Base-by-base conservation (phyloP, 2,797 vertebrate species). In the Momotus momota region DNA sequence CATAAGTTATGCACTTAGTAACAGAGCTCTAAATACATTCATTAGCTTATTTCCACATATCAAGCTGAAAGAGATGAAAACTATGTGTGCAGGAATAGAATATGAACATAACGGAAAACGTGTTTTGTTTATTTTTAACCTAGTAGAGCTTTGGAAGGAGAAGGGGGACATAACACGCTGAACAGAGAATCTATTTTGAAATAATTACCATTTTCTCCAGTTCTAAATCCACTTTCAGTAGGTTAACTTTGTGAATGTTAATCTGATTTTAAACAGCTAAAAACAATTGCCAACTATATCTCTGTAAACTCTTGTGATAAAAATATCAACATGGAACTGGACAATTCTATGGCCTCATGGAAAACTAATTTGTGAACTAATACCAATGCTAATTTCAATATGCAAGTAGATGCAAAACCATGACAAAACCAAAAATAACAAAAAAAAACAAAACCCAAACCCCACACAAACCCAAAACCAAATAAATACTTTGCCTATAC, bases 201-300 rank as follows among this genome's bases (percentile, higher is more conserved):
- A 82, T 67, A 70, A 84, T 62, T 26, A 35, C 19, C 0, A 12
- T 78, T 65, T 89, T 89, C 26, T 85, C 48, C 52, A 67, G 64
- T 33, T 96, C 69, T 67, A 73, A 70, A 92, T 23, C 33, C 5
- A 67, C 57, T 88, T 89, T 71, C 67, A 80, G 43, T n/a, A 84
- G 67, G 41, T 65, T 90, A 78, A 69, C 41, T 71, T 45, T 41
- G 25, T 46, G 48, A 87, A 67, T 7, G 11, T 6, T 29, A 82
- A 93, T 54, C 33, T 41, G 45, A 74, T 82, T 84, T 84, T 62
- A 62, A 92, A 79, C 35, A 83, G 33, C 29, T 86, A 90, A 74
- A 78, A 31, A 22, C 15, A 78, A 83, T 29, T 45, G 82, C 23
- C 73, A 81, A 27, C 38, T 71, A 73, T 41, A 82, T 14, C 49